Base-by-base conservation (phyloP, 2,888 invertebrate genomes). In the Entomobrya proxima region DNA sequence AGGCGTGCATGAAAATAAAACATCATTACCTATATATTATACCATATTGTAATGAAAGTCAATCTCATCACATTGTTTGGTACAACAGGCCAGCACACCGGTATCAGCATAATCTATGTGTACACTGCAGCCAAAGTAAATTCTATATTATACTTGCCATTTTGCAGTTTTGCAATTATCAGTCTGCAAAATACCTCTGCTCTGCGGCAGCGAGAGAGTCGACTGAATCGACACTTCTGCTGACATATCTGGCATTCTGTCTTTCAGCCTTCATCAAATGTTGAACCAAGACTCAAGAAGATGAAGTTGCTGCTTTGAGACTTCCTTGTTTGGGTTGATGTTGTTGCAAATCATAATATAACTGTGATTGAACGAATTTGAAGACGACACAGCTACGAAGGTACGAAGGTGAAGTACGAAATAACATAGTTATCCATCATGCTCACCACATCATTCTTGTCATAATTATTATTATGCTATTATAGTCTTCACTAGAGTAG, bases 361-460 rank as follows among this genome's bases (percentile, higher is more conserved):
- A 67, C 67, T 67, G 67, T 67, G 67, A 37, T 32, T 67, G 67
- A 13, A 40, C 67, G 40, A 40, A 67, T 67, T 67, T 40, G n/a
- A 18, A n/a, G 61, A 61, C 24, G 58, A 27, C 30, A 58, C n/a
- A 58, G 58, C 27, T 15, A 74, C 15, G 18, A 1, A 52, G 50
- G 32, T 13, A 50, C 52, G 35, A 50, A 74, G 74, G 74, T 74
- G 74, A 74, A 74, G 35, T 55, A 37, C 35, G 21, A 76, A 76
- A 76, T 76, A 74, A 55, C 76, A 76, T 76, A 76, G 76, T 76
- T 76, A 76, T 76, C 76, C 76, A 76, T 52, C 76, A 76, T 76
- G 30, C 76, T 55, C 76, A 76, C 76, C 76, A 37, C 76, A 76
- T 76, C 37, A 76, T 76, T 76, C 76, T 55, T 37, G 76, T 55